phyloP scores from a whole-genome alignment of 1,140 invertebrate genomes.

The Doryteuthis pealeii region DNA sequence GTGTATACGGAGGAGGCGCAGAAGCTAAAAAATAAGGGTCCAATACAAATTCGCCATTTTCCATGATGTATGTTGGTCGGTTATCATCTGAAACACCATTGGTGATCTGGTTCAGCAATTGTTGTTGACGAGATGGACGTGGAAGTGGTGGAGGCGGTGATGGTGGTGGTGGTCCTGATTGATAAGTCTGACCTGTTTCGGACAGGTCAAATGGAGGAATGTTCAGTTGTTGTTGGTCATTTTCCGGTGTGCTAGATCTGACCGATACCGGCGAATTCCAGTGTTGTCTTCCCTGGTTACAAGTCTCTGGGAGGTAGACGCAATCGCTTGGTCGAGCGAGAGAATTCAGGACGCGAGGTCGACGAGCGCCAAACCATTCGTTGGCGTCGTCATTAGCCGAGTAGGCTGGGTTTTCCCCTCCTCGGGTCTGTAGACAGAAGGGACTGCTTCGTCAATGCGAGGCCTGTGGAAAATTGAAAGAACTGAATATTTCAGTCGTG shows the following conservation, averaged over 20 bases:
- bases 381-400: background rate
- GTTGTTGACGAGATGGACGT: background rate
- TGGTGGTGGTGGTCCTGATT: background rate
- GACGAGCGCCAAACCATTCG: background rate
- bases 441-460: background rate
- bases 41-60: background rate
- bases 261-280: background rate
- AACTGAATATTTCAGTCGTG: background rate
- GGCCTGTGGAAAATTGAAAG: background rate
- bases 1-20: background rate
- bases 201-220: background rate
- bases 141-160: background rate
- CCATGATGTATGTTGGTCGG: background rate
- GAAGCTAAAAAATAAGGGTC: conserved; percentile 3
- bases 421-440: background rate
- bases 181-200: background rate
- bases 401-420: background rate
- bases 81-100: background rate
- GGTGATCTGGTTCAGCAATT: background rate
- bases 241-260: background rate
- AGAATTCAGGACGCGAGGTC: background rate
- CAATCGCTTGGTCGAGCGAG: background rate
- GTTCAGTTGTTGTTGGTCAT: background rate
- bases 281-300: background rate
- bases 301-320: background rate